Conservation (phyloP, 2,888 invertebrate species). For the Teleogryllus oceanicus region DNA sequence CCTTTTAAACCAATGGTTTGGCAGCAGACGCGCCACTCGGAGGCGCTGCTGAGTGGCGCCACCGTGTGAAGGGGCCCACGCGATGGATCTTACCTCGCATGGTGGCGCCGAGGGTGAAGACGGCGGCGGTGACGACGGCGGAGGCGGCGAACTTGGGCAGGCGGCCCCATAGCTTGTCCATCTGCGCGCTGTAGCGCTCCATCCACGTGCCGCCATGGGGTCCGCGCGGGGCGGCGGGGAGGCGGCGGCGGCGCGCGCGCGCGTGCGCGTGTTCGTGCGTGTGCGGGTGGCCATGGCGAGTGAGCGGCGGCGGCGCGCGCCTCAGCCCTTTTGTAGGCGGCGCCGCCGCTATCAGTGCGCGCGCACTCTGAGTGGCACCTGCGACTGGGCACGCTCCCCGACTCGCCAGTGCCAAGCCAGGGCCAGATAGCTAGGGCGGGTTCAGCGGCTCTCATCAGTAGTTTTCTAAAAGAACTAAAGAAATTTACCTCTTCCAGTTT, state of each 20-base stretch:
- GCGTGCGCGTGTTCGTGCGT: conserved; percentile 40
- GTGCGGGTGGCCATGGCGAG: conserved; percentile 70
- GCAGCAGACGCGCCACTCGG: too few species aligned
- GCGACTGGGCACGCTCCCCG: conserved; percentile 58
- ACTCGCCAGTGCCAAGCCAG: conserved; percentile 45
- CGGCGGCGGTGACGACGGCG: conserved; percentile 57
- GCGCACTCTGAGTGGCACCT: conserved; percentile 70
- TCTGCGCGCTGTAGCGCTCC: conserved; percentile 54
- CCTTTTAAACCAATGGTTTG: too few species aligned
- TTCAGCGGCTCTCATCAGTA: too few species aligned
- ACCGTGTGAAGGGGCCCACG: background rate
- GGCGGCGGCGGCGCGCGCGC: background rate
- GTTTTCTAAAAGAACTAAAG: too few species aligned
- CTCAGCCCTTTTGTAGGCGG: conserved; percentile 70
- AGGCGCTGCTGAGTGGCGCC: too few species aligned
- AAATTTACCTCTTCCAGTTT: too few species aligned
- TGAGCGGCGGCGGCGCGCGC: conserved; percentile 65
- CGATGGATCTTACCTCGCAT: conserved; percentile 53
- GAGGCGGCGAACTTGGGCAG: conserved; percentile 56
- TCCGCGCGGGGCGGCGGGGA: conserved; percentile 40
- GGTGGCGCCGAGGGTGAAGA: conserved; percentile 61
- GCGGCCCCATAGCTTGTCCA: conserved; percentile 56
- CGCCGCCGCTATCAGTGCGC: conserved; percentile 58
- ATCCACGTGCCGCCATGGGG: conserved; percentile 60
- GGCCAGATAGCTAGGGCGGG: too few species aligned